Base-by-base conservation (phyloP, 2,113 vertebrate species). In the Apeltes quadracus region DNA sequence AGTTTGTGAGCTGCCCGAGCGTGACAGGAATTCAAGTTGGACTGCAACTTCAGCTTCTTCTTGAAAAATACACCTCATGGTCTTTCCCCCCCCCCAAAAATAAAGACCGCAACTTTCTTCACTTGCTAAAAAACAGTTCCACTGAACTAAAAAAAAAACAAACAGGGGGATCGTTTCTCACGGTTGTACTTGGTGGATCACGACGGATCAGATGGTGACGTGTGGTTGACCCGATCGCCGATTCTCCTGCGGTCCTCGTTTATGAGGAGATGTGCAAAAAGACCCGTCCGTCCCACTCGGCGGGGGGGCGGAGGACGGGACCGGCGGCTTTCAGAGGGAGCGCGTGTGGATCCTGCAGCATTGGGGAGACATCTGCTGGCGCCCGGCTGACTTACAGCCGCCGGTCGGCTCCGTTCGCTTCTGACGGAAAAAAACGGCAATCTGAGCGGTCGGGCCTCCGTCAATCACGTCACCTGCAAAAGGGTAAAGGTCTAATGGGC, bases 311-410 rank as follows among this genome's bases (percentile, higher is more conserved):
- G n/a, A n/a, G n/a, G n/a, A n/a, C n/a, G n/a, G n/a, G n/a, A n/a
- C n/a, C n/a, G n/a, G n/a, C n/a, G n/a, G n/a, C n/a, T n/a, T n/a
- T n/a, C n/a, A n/a, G n/a, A 70, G 43, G 34, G 75, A 46, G 41
- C 57, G 29, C 50, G 13, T 14, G 16, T 25, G 5, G 39, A 11
- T 77, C 84, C 23, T 46, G 34, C 68, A 66, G 87, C 65, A 61
- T 71, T 62, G 76, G 72, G 79, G 90, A 83, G 91, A 88, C 91
- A 88, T 87, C 91, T 91, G 74, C 81, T 91, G 91, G 88, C 44
- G 50, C 67, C 27, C 53, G n/a, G 55, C 67, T 74, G 75, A 55
- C 66, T 78, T 77, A 78, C 89, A 90, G 32, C 29, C 29, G 5
- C 2, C 29, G 29, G 29, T 29, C n/a, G n/a, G n/a, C n/a, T n/a